Base-by-base conservation (phyloP, 2,113 vertebrate species). In the Cacatua alba region DNA sequence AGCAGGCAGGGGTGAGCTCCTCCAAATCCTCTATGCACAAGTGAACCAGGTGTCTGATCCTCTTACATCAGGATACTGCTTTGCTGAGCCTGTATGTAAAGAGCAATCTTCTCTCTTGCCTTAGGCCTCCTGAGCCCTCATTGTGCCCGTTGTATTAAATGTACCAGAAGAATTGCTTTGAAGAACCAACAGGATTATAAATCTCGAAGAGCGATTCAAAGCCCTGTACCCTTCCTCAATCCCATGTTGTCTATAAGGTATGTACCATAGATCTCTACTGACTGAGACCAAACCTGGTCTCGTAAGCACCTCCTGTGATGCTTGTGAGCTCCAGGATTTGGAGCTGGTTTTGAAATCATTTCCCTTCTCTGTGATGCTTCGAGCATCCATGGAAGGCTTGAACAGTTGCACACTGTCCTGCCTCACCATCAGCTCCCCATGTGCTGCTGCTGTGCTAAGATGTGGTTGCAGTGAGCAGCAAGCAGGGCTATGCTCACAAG, bases 241-340 rank as follows among this genome's bases (percentile, higher is more conserved):
- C 53, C 55, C n/a, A 14, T 26, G 3, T 9, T 37, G 33, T 41
- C 64, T 11, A 14, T 26, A 10, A 74, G 5, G 5, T n/a, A 43
- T 26, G 51, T 28, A 37, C 35, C 35, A 12, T 0, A 57, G 65
- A 55, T 20, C 35, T 43, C 59, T 0, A 0, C 0, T 19, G 57
- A 10, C 31, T 51, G 72, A 86, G 44, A 72, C 11, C 59, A 69
- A 23, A 23, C 46, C 26, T 35, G 33, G 2, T 69, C 69, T 46
- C 52, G 16, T 13, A 35, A 69, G n/a, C 9, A 16, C 23, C 72
- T 78, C 37, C 18, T 33, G 37, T 85, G 57, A 59, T 15, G 17
- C 13, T 59, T 59, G 29, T 39, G 60, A 75, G 16, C 24, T 71
- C 48, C 7, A 6, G 35, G 75, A 70, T 14, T 49, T 28, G 52